Base-by-base conservation (phyloP, 2,113 vertebrate species). In the Henicopernis longicauda region DNA sequence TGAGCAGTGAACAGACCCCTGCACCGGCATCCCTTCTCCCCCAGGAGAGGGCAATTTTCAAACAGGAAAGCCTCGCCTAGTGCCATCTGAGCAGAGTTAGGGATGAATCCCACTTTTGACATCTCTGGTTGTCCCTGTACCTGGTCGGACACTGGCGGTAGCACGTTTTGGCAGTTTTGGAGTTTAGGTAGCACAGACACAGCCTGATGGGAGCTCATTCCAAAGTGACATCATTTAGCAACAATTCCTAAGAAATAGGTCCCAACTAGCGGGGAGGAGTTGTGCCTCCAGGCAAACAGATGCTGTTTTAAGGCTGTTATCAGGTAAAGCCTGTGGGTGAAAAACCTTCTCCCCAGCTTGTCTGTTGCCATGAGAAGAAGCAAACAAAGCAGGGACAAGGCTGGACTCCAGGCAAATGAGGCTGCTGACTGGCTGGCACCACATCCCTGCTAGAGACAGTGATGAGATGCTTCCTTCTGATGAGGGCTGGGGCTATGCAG, bases 221-320 rank as follows among this genome's bases (percentile, higher is more conserved):
- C 82, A 74, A 71, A 82, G 76, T 96, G 96, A 97, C 79, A 93
- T 97, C 85, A 95, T 96, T 90, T 92, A 92, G 32, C 76, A 97
- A 78, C 55, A 84, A 97, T 97, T 95, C 79, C 26, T 63, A 55
- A 93, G 95, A 97, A 94, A 96, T 95, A 83, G 79, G 95, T 95
- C 96, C 92, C 49, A 85, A 95, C 96, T 95, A 94, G 96, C 79
- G 93, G 71, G 0, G 0, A 90, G 89, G 76, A 94, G 85, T 86
- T 93, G 88, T 89, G 95, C 96, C 97, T 93, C 45, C 71, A 94
- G 97, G 97, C 96, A 97, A 93, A 96, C 95, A 96, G 96, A 97
- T 96, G 96, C 71, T 78, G 90, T 55, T 92, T 94, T 50, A 70
- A 70, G 80, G 63, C 90, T 95, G 92, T 93, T 92, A 93, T 93